A percentile compares a stretch with the other conserved stretches of the same genome.
These are phyloP conservation scores for Hyla sarda DNA, from an alignment of 2,113 vertebrate species.

Conservation along the genomic window DNA sequence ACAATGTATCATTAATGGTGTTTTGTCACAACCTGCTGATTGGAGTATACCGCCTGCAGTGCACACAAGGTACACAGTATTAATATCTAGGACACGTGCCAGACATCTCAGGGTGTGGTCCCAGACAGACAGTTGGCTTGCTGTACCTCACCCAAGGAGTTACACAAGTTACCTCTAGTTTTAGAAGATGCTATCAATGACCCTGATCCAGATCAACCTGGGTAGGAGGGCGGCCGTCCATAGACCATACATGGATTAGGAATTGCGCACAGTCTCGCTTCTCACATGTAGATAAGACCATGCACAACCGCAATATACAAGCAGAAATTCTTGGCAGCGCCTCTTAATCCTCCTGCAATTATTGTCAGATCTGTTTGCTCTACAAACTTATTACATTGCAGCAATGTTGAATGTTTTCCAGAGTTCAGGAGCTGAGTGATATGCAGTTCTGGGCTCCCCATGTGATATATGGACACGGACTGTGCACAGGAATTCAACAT, in stretches of 20 bases:
- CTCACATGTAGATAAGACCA: not conserved
- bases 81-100: constrained; percentile 44
- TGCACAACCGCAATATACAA: not conserved
- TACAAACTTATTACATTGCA: constrained; percentile 29
- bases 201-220: constrained; percentile 9
- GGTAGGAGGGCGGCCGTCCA: not conserved
- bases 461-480: constrained; percentile 27
- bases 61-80: constrained; percentile 28
- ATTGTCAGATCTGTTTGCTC: constrained; percentile 22
- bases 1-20: not conserved
- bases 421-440: constrained; percentile 31
- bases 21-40: not conserved
- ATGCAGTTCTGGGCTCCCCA: not conserved
- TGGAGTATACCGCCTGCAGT: not conserved
- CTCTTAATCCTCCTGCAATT: constrained; percentile 37
- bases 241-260: not conserved
- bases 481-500: constrained; percentile 26
- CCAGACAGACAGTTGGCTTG: constrained; percentile 41
- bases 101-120: constrained; percentile 31
- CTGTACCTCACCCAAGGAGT: constrained; percentile 13
- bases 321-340: constrained; percentile 35
- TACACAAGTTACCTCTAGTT: constrained; percentile 17
- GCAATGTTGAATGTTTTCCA: not conserved
- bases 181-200: constrained; percentile 1
- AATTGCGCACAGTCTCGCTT: not conserved